Evolutionary conservation across 35 echinoderm and acorn worm species (phyloP), one percentile per base, ranked within the genome.

Genomic region (Apostichopus parvimensis): DNA sequence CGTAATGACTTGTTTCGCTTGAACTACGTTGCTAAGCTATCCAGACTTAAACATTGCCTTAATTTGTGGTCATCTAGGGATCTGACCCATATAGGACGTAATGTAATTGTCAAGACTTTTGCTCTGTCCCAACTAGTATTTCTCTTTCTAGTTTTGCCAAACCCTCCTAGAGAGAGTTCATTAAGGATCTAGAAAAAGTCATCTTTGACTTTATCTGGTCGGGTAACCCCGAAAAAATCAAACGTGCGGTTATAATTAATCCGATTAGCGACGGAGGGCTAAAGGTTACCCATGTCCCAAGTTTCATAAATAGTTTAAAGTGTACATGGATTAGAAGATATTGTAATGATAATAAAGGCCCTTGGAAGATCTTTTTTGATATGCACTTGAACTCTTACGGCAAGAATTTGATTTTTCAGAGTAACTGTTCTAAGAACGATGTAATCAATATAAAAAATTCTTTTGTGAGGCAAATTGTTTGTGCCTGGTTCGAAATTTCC

Each of bases 161-260:
- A 25, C 24, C 24, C 24, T 25, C 24, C 24, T 25, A 25, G 24
- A 25, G 34, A 21, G 77, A 78, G 9, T 23, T n/a, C 20, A 78
- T 78, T 9, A 78, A 78, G 21, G 21, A 78, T 26, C 7, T 78
- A 78, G 77, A 78, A 22, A 78, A 20, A 78, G 23, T 78, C 17
- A 78, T 14, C 23, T 78, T 78, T 24, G 77, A 78, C 34, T 78
- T 78, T 78, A 78, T 78, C 24, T 78, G 17, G 77, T 78, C 77
- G 7, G 77, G 77, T 18, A 78, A 78, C 23, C 77, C 77, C 17
- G 77, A 78, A 14, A 78, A 78, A 18, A 21, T 78, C 23, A 78
- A 78, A 45, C 12, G 21, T 9, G 17, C 77, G 1, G 77, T 78
- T 26, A 22, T 78, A 9, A 45, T 23, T 20, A 78, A 78, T 78